These are phyloP conservation scores for Sminthurinus aureus DNA, from an alignment of 2,888 invertebrate genomes.

Conservation along the genomic window DNA sequence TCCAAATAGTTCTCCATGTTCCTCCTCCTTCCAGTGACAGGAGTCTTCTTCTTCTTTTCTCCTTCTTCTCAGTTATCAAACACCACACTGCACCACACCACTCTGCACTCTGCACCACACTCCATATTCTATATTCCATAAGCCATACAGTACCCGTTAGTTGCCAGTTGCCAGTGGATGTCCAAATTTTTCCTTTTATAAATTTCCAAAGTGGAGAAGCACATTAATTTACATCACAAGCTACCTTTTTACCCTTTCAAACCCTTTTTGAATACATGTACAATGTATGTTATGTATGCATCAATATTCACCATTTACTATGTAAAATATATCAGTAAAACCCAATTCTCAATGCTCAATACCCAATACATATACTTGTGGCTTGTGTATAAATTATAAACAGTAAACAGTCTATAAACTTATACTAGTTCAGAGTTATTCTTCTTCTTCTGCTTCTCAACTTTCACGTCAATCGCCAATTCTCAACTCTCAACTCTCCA, in stretches of 20 bases:
- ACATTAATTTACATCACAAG: constrained; percentile 11
- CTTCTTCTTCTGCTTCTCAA: not conserved
- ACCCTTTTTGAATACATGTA: not conserved
- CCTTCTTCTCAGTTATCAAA: not conserved
- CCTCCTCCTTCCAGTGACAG: not conserved
- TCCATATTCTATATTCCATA: not conserved
- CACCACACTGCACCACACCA: not conserved
- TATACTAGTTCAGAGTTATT: not conserved
- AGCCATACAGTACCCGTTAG: not conserved
- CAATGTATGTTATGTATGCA: too few relatives aligned
- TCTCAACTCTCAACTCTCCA: not conserved
- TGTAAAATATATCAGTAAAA: not conserved
- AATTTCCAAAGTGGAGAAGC: not conserved
- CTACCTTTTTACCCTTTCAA: not conserved
- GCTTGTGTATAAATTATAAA: not conserved
- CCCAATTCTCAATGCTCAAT: not conserved
- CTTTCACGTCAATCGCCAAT: not conserved
- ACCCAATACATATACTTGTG: not conserved
- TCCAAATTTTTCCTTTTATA: not conserved
- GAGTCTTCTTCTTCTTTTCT: not conserved
- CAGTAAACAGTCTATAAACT: too few relatives aligned
- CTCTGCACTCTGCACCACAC: not conserved
- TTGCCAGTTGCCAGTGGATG: not conserved
- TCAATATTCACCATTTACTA: not conserved
- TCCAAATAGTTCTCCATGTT: constrained; percentile 26